These are phyloP conservation scores for Rhagium mordax DNA, from an alignment of 2,888 invertebrate genomes.

Conservation along the genomic window DNA sequence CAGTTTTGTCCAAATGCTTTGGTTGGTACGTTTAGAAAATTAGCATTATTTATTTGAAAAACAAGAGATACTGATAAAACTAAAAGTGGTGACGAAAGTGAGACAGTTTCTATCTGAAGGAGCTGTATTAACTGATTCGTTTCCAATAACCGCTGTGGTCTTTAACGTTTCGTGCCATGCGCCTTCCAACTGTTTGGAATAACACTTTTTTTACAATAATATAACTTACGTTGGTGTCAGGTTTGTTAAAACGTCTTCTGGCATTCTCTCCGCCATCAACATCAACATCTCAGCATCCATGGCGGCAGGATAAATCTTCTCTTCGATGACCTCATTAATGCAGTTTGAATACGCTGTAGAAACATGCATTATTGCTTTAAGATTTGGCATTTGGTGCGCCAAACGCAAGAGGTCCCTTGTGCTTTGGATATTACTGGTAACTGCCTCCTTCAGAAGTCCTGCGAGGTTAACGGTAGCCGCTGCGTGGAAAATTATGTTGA, in stretches of 20 bases:
- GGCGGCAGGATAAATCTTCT: constrained; percentile 73
- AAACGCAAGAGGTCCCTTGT: constrained; percentile 78
- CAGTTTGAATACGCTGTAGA: constrained; percentile 77
- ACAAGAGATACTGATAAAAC: no score
- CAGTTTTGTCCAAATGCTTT: no score
- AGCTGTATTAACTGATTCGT: neutral
- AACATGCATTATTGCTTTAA: constrained; percentile 75
- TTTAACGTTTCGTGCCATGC: no score
- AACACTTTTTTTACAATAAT: no score
- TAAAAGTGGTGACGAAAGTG: no score
- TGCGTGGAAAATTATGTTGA: constrained; percentile 73
- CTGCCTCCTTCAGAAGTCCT: constrained; percentile 81
- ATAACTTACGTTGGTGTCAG: no score
- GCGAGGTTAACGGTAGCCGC: constrained; percentile 79
- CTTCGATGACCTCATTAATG: constrained; percentile 67
- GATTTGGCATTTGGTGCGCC: constrained; percentile 77
- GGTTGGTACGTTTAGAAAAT: no score
- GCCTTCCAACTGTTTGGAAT: no score
- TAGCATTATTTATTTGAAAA: no score
- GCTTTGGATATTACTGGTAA: constrained; percentile 82
- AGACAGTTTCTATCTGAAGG: no score
- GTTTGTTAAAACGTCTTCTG: constrained; percentile 72
- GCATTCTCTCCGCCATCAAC: constrained; percentile 70
- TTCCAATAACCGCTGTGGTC: no score
- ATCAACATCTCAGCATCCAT: constrained; percentile 73